Conservation (phyloP, 1,140 invertebrate genomes). For the Temnothorax nylanderi region DNA sequence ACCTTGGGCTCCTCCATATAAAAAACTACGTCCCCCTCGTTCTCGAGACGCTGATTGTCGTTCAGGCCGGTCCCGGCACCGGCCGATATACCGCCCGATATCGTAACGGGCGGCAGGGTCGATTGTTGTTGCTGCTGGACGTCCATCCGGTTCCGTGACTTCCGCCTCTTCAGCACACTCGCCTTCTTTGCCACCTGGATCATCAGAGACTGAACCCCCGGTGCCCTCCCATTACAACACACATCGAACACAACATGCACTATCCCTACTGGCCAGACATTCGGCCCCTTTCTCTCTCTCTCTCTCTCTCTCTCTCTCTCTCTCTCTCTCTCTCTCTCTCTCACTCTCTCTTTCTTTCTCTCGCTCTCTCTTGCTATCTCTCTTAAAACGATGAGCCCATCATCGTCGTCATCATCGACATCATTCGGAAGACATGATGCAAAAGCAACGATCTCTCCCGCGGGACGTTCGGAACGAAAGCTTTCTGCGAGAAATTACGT, state of each 20-base stretch:
- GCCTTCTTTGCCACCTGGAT: slow-evolving; percentile 91
- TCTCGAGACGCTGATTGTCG: slow-evolving; percentile 84
- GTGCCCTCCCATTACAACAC: slow-evolving; percentile 83
- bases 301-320: neutral
- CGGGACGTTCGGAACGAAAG: neutral
- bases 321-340: neutral
- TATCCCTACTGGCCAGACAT: slow-evolving; percentile 76
- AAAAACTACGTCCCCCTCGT: slow-evolving; percentile 90
- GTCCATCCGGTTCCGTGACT: slow-evolving; percentile 90
- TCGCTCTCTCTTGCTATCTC: neutral
- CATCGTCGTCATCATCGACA: neutral
- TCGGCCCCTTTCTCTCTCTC: slow-evolving; percentile 17
- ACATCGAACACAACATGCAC: slow-evolving; percentile 84
- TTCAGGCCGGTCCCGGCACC: slow-evolving; percentile 63
- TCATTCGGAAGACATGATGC: neutral
- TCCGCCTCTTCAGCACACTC: slow-evolving; percentile 90
- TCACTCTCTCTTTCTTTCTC: neutral
- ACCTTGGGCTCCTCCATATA: slow-evolving; percentile 90
- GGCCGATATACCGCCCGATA: slow-evolving; percentile 67
- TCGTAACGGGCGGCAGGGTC: slow-evolving; percentile 73
- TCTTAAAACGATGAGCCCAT: neutral
- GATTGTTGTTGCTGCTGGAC: slow-evolving; percentile 69
- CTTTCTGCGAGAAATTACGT: slow-evolving; percentile 21
- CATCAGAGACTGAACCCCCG: slow-evolving; percentile 88
- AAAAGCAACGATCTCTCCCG: slow-evolving; percentile 9